Evolutionary conservation across 2,888 invertebrate species (phyloP).

Genomic region (Ennomos erosarius): DNA sequence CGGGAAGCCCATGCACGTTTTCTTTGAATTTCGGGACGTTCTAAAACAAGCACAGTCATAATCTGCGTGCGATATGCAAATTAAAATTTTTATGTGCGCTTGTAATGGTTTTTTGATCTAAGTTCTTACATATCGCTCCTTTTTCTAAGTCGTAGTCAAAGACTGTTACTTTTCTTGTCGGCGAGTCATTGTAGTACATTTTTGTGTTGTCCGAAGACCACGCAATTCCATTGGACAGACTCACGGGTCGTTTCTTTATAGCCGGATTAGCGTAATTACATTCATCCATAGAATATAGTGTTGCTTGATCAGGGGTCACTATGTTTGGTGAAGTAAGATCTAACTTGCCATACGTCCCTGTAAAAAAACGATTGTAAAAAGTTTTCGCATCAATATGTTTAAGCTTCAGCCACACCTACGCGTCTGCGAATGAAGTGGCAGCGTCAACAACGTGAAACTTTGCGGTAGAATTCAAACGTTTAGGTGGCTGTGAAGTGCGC

Average conservation of each 20-base stretch:
- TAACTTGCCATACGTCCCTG: constrained; percentile 21
- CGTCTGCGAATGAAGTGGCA: no score
- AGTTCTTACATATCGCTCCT: constrained; percentile 20
- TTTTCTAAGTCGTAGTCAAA: constrained; percentile 25
- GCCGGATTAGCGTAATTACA: constrained; percentile 9
- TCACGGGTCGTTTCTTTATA: constrained; percentile 17
- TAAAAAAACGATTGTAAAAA: neutral
- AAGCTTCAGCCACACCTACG: no score
- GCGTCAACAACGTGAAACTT: neutral
- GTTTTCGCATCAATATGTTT: no score
- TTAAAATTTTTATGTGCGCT: no score
- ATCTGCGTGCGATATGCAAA: no score
- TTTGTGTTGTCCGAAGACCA: constrained; percentile 27
- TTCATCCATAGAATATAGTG: constrained; percentile 15
- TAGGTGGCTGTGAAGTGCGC: no score
- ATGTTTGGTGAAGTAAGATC: neutral
- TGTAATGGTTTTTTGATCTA: no score
- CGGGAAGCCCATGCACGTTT: no score
- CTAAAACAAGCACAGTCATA: no score
- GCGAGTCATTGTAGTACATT: constrained; percentile 31
- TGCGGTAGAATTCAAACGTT: no score
- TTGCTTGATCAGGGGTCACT: constrained; percentile 10
- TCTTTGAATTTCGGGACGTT: no score
- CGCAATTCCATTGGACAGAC: constrained; percentile 17
- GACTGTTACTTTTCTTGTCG: constrained; percentile 16